phyloP scores from a whole-genome alignment of 2,797 vertebrate genomes.

The Chaetodon trifasciatus region DNA sequence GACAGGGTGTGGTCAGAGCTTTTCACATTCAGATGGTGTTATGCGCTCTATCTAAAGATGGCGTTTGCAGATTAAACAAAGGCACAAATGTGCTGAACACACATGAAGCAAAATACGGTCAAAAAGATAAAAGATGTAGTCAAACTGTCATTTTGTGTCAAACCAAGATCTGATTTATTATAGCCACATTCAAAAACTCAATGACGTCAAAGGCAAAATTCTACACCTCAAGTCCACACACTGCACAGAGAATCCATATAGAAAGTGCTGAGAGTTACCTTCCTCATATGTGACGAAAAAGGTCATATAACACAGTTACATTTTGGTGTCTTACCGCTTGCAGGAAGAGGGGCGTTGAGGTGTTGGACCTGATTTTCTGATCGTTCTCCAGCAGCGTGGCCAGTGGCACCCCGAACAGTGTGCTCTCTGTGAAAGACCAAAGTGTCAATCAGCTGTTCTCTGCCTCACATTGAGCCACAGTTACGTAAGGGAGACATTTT shows the following conservation, averaged over 20 bases:
- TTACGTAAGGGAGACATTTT: background rate
- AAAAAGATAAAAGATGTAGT: background rate
- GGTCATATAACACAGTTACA: background rate
- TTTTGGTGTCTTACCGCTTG: slow-evolving; percentile 84
- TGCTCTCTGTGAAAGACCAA: slow-evolving; percentile 83
- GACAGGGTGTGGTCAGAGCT: slow-evolving; percentile 71
- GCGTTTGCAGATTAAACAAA: background rate
- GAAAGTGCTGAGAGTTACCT: background rate
- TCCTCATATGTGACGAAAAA: background rate
- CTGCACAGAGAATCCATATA: background rate
- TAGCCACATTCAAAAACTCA: background rate
- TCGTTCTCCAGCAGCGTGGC: slow-evolving; percentile 89
- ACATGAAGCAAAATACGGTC: background rate
- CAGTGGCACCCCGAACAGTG: slow-evolving; percentile 90
- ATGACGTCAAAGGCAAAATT: background rate
- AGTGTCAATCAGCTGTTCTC: slow-evolving; percentile 13
- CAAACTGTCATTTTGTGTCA: background rate
- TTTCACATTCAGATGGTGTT: slow-evolving; percentile 19
- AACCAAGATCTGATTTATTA: background rate
- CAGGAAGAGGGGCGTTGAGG: slow-evolving; percentile 88
- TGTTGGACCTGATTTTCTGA: slow-evolving; percentile 86
- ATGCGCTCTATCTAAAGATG: slow-evolving; percentile 8
- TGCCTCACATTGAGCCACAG: background rate
- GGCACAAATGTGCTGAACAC: background rate
- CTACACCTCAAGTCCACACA: background rate